phyloP scores from a whole-genome alignment of 2,797 vertebrate genomes.

The Hemibagrus guttatus region DNA sequence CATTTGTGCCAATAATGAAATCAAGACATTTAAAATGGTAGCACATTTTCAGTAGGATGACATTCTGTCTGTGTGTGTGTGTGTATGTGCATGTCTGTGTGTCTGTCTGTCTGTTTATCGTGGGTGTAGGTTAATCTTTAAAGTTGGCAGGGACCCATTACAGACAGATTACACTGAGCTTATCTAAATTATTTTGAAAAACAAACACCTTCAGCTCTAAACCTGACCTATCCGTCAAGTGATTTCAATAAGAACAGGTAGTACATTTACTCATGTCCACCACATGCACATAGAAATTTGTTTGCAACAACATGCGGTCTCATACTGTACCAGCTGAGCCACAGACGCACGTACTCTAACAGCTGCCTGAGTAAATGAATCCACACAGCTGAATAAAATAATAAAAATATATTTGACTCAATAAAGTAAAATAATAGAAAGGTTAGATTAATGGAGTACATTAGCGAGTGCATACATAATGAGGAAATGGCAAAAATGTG shows the following conservation, averaged over 20 bases:
- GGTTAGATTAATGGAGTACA: background rate
- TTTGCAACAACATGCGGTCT: background rate
- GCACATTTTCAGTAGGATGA: background rate
- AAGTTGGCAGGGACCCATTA: background rate
- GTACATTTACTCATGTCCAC: background rate
- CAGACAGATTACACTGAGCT: background rate
- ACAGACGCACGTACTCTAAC: background rate
- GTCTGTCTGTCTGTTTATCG: background rate
- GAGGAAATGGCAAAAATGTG: background rate
- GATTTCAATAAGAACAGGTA: background rate
- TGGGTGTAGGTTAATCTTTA: background rate
- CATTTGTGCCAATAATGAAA: slow-evolving; percentile 50
- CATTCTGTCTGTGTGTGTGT: background rate
- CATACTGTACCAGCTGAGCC: background rate
- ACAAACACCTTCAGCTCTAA: background rate
- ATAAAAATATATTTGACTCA: background rate
- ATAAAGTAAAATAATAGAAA: background rate
- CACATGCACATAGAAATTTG: background rate
- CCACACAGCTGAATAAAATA: background rate
- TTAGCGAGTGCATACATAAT: background rate
- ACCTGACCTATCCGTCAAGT: background rate
- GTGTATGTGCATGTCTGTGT: background rate
- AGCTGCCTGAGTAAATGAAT: slow-evolving; percentile 12
- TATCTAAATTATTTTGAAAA: background rate
- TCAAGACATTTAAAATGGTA: background rate